Base-by-base conservation (phyloP, 2,113 vertebrate genomes). In the Acinonyx jubatus region DNA sequence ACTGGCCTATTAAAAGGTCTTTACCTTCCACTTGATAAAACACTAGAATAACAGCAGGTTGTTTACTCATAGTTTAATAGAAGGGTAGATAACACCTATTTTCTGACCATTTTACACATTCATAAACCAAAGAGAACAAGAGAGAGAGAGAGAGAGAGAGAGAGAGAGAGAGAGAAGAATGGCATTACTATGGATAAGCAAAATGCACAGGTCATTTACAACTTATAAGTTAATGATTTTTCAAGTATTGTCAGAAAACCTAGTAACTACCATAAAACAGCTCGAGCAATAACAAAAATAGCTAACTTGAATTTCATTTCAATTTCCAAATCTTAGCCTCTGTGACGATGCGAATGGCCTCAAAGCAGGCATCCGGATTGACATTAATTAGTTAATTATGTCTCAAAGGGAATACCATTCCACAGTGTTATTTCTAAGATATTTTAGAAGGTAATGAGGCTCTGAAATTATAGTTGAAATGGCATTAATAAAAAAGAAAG, bases 311-410 rank as follows among this genome's bases (percentile, higher is more conserved):
- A 93, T 94, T 94, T 91, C 57, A 71, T 27, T 89, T 95, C 63
- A 79, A 95, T 91, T 95, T 95, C 80, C 48, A 78, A 57, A 90
- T 89, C 65, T 76, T 55, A 71, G 78, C 80, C 65, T 91, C 89
- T 95, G 48, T 89, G 83, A 50, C 38, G 41, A 87, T 83, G 63
- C 33, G 82, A 82, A 97, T 38, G 52, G 14, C 66, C 52, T 95
- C 89, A 93, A 85, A 55, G 68, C 89, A 94, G 81, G 65, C 76
- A 79, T 66, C 50, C 38, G n/a, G 83, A 78, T 61, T 92, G 94
- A 94, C 63, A 3, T 86, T 94, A 91, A 96, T 96, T 91, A 96
- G 45, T 89, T 92, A 92, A 89, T 96, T 89, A 92, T 38, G 69
- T 84, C 74, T 96, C 90, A 57, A 63, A 83, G 31, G 55, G 79